Conservation (phyloP, 2,888 invertebrate genomes). For the Thera britannica region DNA sequence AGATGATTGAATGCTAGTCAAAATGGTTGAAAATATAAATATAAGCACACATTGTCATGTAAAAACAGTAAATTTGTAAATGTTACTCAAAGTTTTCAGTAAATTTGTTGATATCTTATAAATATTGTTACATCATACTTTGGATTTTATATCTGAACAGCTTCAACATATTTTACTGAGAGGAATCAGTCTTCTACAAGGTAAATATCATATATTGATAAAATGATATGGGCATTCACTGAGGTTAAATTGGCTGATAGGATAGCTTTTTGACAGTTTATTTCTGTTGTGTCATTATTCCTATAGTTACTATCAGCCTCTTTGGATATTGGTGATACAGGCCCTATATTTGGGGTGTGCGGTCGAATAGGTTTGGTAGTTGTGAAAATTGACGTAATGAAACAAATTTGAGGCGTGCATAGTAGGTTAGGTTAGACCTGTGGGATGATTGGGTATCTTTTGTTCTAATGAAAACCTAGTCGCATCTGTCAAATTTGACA, state of each 20-base stretch:
- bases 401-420: conserved; percentile 1
- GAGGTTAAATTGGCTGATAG: background rate
- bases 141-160: conserved; percentile 14
- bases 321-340: conserved; percentile 1
- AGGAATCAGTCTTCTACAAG: conserved; percentile 4
- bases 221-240: background rate
- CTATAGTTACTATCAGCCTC: background rate
- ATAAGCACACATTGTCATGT: conserved; percentile 22
- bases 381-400: conserved; percentile 29
- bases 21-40: conserved; percentile 36
- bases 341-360: conserved; percentile 11
- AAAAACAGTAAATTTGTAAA: conserved; percentile 27
- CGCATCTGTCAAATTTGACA: too few relatives aligned
- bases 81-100: conserved; percentile 11
- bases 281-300: background rate
- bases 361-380: conserved; percentile 30
- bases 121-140: conserved; percentile 17
- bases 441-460: too few relatives aligned
- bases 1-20: conserved; percentile 44
- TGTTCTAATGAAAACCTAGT: too few relatives aligned
- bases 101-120: conserved; percentile 20
- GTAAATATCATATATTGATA: background rate
- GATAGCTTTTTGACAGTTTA: background rate
- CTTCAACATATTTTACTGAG: background rate
- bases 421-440: background rate